Evolutionary conservation across 1,140 invertebrate genomes (phyloP), one percentile per base, ranked within the genome.

Genomic region (Palaemon carinicauda): DNA sequence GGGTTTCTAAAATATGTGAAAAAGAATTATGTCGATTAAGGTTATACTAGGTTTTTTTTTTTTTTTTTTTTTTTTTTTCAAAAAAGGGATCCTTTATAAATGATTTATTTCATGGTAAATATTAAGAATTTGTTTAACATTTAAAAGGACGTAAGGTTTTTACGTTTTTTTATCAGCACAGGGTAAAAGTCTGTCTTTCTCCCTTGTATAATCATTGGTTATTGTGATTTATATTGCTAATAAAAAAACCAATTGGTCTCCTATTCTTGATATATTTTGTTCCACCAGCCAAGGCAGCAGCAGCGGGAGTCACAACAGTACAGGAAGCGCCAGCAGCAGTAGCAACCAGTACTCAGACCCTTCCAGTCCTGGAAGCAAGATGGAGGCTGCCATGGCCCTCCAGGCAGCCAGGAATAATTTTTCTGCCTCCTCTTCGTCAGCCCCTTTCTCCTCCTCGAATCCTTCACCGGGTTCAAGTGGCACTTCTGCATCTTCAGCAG

Each of bases 371-470:
- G 77, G 77, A 31, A 78, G 77, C 27, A 80, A 75, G 78, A 86
- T 86, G 83, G 83, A 86, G 77, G 83, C 83, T 15, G 83, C 83
- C 41, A 86, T 86, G 83, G 83, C 83, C n/a, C 83, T 86, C 24
- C 83, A 86, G 78, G 83, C 77, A 41, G 83, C 83, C 17, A 71
- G 83, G 17, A 71, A 71, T 19, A 86, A 86, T 65, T 86, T 86
- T 53, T 71, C 83, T 29, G 33, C 83, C 3, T 60, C 86, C 17
- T 75, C 87, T 14, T 75, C 86, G 15, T 53, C 80, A 17, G 51
- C 80, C 27, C 71, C 87, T 24, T 88, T 82, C 56, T 79, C 87
- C 19, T 80, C 87, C 15, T 69, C 87, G 9, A 65, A 50, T 24
- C 60, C 88, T n/a, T 85, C 88, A 15, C 54, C 88, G 3, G 75